These are phyloP conservation scores for Aselliscus stoliczkanus DNA, from an alignment of 2,797 vertebrate genomes.

Conservation along the genomic window DNA sequence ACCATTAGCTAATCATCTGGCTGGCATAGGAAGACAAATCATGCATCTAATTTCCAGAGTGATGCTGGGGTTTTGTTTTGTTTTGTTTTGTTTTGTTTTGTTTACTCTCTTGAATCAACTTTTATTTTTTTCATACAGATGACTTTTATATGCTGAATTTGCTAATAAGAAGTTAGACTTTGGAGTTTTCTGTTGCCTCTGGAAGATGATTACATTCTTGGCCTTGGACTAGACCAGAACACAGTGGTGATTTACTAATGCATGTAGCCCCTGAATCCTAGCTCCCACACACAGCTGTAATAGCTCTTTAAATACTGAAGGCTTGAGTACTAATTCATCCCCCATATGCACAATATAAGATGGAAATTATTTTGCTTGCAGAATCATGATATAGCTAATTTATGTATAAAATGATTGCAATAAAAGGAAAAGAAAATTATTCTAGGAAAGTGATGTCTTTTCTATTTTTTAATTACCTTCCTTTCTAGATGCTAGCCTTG, in stretches of 20 bases:
- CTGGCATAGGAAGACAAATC: not conserved
- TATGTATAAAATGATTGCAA: slow-evolving; percentile 16
- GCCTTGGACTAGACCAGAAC: not conserved
- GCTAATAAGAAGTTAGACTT: slow-evolving; percentile 22
- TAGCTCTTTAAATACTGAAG: slow-evolving; percentile 24
- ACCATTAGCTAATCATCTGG: not conserved
- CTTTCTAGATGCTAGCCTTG: not conserved
- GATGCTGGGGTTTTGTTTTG: no score
- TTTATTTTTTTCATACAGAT: not conserved
- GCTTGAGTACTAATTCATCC: slow-evolving; percentile 35
- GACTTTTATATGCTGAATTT: not conserved
- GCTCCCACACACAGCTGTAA: not conserved
- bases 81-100: not conserved
- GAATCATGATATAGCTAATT: not conserved
- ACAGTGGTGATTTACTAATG: not conserved
- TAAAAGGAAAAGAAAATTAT: not conserved
- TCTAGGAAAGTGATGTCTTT: not conserved
- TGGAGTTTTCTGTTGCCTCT: not conserved
- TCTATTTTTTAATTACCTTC: slow-evolving; percentile 25
- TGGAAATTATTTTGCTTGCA: slow-evolving; percentile 39
- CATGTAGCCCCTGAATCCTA: not conserved
- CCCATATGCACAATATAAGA: not conserved
- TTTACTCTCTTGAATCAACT: not conserved
- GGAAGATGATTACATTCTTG: not conserved
- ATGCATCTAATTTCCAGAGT: not conserved